A percentile compares a stretch with the other conserved stretches of the same genome.
phyloP scores from a whole-genome alignment of 2,888 invertebrate genomes.

The Agrenia bidenticulata region DNA sequence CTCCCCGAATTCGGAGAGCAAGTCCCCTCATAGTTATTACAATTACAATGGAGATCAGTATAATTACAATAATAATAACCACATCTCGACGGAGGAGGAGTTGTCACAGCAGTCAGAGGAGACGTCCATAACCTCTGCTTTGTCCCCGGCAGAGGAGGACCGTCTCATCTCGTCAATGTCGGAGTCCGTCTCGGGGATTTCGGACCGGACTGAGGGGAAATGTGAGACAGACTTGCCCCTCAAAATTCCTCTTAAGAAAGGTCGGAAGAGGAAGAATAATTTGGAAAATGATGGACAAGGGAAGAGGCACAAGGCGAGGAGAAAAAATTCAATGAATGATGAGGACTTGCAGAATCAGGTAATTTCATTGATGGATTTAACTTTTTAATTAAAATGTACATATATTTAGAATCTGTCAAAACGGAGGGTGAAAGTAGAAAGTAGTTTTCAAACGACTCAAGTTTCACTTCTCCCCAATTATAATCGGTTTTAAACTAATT shows the following conservation, averaged over 20 bases:
- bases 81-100: neutral
- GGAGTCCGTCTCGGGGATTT: no score
- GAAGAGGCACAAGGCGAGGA: neutral
- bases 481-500: no score
- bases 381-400: no score
- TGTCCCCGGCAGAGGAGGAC: no score
- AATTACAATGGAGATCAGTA: neutral
- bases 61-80: neutral
- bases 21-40: neutral
- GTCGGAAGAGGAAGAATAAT: constrained; percentile 38
- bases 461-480: no score
- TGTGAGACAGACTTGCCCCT: neutral
- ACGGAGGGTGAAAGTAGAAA: no score
- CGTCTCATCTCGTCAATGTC: no score
- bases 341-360: constrained; percentile 63
- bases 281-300: constrained; percentile 4
- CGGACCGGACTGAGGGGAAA: neutral
- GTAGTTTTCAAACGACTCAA: no score
- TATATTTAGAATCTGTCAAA: no score
- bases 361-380: no score
- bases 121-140: neutral
- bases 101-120: neutral
- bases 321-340: constrained; percentile 57
- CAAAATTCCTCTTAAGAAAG: constrained; percentile 23
- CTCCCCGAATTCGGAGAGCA: neutral